Evolutionary conservation across 2,113 vertebrate species (phyloP).

Genomic region (Benitochromis conjunctus): DNA sequence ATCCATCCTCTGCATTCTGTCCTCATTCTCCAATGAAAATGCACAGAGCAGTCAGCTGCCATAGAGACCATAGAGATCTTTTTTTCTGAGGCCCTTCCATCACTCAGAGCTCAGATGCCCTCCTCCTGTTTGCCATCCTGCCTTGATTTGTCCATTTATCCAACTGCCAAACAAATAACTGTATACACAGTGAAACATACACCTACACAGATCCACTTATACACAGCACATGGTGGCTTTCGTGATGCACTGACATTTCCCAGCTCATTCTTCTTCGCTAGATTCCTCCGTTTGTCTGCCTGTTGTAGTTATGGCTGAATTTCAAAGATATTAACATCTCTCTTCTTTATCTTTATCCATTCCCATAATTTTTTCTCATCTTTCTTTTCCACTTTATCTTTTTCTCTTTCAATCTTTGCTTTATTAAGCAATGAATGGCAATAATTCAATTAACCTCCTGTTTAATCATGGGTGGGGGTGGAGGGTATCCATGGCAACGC

Average conservation of each 20-base stretch:
- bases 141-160: slow-evolving; percentile 41
- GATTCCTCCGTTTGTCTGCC: neutral
- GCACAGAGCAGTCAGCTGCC: slow-evolving; percentile 20
- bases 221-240: neutral
- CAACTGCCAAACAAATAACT: neutral
- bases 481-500: slow-evolving; percentile 50
- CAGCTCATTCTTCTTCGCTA: neutral
- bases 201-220: neutral
- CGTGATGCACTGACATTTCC: slow-evolving; percentile 4
- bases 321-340: slow-evolving; percentile 6
- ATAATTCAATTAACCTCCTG: slow-evolving; percentile 66
- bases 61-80: slow-evolving; percentile 42
- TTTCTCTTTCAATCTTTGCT: neutral
- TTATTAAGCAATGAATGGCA: slow-evolving; percentile 48
- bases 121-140: slow-evolving; percentile 9
- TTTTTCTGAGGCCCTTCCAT: slow-evolving; percentile 37
- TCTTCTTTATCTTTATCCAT: neutral
- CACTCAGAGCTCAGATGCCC: slow-evolving; percentile 2
- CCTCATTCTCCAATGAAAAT: neutral
- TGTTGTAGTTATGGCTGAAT: neutral
- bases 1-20: neutral
- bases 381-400: neutral
- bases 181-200: neutral
- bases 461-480: slow-evolving; percentile 31
- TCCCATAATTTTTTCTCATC: neutral